Evolutionary conservation across 1,140 invertebrate species (phyloP).

Genomic region (Monochamus saltuarius): DNA sequence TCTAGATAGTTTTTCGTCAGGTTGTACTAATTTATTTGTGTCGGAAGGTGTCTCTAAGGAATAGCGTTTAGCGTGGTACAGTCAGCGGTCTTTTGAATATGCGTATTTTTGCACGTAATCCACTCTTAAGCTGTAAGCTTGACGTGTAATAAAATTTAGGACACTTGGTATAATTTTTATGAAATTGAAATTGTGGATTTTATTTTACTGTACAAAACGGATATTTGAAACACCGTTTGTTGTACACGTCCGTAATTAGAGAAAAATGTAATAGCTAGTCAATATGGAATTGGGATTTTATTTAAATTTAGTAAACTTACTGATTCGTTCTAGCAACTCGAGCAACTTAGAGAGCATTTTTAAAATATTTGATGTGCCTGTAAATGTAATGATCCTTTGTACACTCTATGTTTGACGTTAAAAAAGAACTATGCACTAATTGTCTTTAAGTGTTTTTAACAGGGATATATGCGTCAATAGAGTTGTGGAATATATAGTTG

Average conservation of each 20-base stretch:
- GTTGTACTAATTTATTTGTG: no score
- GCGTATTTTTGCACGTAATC: no score
- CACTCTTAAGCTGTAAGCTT: no score
- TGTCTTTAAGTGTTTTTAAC: conserved; percentile 38
- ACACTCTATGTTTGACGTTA: conserved; percentile 37
- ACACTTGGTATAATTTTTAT: no score
- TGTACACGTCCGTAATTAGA: not conserved
- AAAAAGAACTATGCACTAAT: conserved; percentile 26
- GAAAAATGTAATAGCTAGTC: conserved; percentile 2
- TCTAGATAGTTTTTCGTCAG: no score
- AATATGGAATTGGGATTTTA: not conserved
- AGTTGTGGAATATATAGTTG: conserved; percentile 49
- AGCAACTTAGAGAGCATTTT: not conserved
- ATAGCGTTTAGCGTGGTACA: no score
- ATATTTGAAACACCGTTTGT: not conserved
- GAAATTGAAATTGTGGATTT: no score
- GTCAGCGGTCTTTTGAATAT: no score
- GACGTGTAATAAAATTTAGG: no score
- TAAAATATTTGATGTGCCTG: conserved; percentile 37
- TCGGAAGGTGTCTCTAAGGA: no score
- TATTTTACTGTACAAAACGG: no score
- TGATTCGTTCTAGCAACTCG: no score
- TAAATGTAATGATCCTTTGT: conserved; percentile 33
- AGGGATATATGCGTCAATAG: conserved; percentile 43
- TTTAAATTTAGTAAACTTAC: not conserved